Evolutionary conservation across 30 jellyfish, hydroid and myxozoan genomes (phyloP), one percentile per base, ranked within the genome.

Genomic region (Mastigias papua): DNA sequence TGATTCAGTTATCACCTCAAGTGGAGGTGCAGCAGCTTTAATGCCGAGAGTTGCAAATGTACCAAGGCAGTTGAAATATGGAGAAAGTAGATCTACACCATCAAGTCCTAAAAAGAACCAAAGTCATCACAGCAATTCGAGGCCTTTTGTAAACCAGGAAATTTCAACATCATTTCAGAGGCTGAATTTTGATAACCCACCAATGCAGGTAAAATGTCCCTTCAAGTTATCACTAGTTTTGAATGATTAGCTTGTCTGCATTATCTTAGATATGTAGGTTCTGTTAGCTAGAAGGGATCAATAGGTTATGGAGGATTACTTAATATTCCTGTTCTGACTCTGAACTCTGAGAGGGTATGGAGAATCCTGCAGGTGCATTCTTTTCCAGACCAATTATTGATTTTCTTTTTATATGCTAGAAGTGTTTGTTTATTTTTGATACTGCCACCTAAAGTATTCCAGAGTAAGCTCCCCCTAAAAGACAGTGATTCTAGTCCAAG

Each of bases 1-100:
- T 82, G 97, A 90, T 81, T 82, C 94, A 10, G 97, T 94, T 2
- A 76, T 92, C 51, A 50, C 96, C 37, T 80, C 98, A 64, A 80
- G 96, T 79, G 94, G 96, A 9, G 92, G 85, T 61, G 69, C 93
- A 2, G 94, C 96, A 29, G 91, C 98, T 28, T 48, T 86, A 51
- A 73, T 86, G 80, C 96, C 98, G 19, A 90, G 96, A 57, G 98
- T 86, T 11, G 96, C 98, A 48, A 91, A 91, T 72, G 96, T 85
- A 48, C 93, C 98, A 49, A 76, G 80, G 61, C 98, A 91, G 89
- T 33, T 91, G 84, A 80, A 91, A 21, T 81, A 89, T 63, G 90
- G 90, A 7, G 87, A 77, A 26, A 69, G 89, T 21, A 68, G 87
- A 32, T 76, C 96, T 11, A 78, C 96, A 46, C 90, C 96, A 42